phyloP scores from a whole-genome alignment of 2,797 vertebrate genomes.

The Schizopygopsis pylzovi region DNA sequence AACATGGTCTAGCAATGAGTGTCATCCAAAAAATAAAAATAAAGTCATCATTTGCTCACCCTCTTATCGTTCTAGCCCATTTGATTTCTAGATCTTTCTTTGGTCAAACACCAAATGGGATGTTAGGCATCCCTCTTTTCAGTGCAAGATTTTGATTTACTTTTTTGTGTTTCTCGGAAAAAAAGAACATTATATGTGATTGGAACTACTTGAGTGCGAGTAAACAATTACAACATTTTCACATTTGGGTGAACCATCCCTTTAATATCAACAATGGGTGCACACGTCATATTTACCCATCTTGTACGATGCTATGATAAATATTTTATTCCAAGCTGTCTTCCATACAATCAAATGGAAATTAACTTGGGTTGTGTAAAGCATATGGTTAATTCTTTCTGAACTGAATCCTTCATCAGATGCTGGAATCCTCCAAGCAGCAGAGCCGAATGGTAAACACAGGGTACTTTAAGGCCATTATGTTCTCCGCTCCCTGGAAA shows the following conservation, averaged over 20 bases:
- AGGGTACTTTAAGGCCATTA: constrained; percentile 56
- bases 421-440: constrained; percentile 22
- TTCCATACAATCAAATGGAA: constrained; percentile 38
- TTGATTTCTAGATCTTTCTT: not conserved
- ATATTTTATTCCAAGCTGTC: constrained; percentile 21
- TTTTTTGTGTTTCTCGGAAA: not conserved
- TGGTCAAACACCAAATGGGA: not conserved
- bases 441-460: constrained; percentile 41
- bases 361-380: constrained; percentile 27
- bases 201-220: not conserved
- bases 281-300: constrained; percentile 3
- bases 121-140: constrained; percentile 1
- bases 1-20: constrained; percentile 1
- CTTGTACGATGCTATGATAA: not conserved
- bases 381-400: constrained; percentile 24
- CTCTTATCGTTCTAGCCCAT: not conserved
- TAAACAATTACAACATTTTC: constrained; percentile 29
- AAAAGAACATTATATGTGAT: not conserved
- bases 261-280: constrained; percentile 18
- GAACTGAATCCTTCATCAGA: constrained; percentile 36
- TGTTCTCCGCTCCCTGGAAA: constrained; percentile 56
- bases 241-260: constrained; percentile 6
- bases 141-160: constrained; percentile 7
- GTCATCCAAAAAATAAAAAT: not conserved
- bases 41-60: not conserved